phyloP scores from a whole-genome alignment of 2,888 invertebrate species.

The Mongoloraphidia duomilia region DNA sequence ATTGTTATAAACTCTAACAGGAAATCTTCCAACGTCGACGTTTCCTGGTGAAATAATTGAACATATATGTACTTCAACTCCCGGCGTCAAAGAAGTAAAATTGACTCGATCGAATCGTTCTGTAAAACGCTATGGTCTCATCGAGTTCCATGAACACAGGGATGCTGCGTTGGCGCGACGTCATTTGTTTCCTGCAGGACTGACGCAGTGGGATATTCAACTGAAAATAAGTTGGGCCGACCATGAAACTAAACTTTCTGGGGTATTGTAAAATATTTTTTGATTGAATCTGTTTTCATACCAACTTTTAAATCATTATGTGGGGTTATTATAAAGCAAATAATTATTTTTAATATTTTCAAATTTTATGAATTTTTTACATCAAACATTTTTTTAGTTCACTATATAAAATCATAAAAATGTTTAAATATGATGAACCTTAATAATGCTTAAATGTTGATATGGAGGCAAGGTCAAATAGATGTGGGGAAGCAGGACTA shows the following conservation, averaged over 20 bases:
- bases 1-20: neutral
- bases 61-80: neutral
- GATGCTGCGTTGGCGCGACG: slow-evolving; percentile 42
- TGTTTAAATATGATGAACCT: too few relatives aligned
- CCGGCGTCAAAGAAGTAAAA: neutral
- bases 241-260: slow-evolving; percentile 18
- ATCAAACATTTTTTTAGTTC: too few relatives aligned
- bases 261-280: slow-evolving; percentile 16
- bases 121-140: slow-evolving; percentile 45
- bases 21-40: neutral
- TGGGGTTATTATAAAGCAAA: neutral
- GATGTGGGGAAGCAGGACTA: too few relatives aligned
- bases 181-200: slow-evolving; percentile 34
- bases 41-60: slow-evolving; percentile 2
- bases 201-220: slow-evolving; percentile 17
- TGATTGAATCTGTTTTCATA: neutral
- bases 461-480: too few relatives aligned
- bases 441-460: too few relatives aligned
- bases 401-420: too few relatives aligned
- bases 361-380: neutral
- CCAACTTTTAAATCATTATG: neutral
- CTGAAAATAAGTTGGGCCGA: slow-evolving; percentile 26
- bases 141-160: slow-evolving; percentile 57
- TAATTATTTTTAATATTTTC: neutral
- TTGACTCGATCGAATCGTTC: slow-evolving; percentile 1